Evolutionary conservation across 1,140 invertebrate genomes (phyloP), one percentile per base, ranked within the genome.

Genomic region (Arion vulgaris): DNA sequence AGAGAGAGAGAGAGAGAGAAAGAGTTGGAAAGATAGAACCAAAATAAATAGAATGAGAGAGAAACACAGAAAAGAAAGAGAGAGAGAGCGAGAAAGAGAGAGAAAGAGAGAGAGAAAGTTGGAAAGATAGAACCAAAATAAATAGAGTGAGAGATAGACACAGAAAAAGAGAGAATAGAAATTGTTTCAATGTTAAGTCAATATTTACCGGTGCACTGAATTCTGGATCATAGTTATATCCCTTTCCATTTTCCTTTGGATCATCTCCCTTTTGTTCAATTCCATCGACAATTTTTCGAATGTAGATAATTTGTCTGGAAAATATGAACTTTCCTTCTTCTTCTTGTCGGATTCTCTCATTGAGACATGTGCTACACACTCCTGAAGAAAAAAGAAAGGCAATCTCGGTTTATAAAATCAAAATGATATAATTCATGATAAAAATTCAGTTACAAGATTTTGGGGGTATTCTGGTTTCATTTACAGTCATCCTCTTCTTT

Each of bases 331-430:
- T 83, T 51, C 89, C 84, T 49, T 87, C 83, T 69, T 91, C 87
- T 72, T 92, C 92, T 66, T 85, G 75, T 45, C 86, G 78, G 13
- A 91, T 38, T 53, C 90, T 85, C 39, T 82, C 84, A 41, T 84
- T 71, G 26, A 90, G 85, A 86, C 93, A 93, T 5, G 87, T 86
- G 1, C 88, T 74, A 86, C 92, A 93, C 32, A 90, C 86, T 36
- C 81, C 90, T 87, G 90, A 81, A 86, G 36, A 74, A 51, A 68
- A 62, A 38, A 38, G 74, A 83, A 19, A 57, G 53, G 53, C 19
- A 57, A 57, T 19, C 53, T 15, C 5, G 53, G 19, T n/a, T 57
- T 57, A 23, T 19, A 2, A 57, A 57, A 57, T 1, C 23, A 19
- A 11, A n/a, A 19, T 57, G 53, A 57, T 57, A 49, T 11, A 49